phyloP scores from a whole-genome alignment of 2,797 vertebrate species.

The Rhodeus uyekii region DNA sequence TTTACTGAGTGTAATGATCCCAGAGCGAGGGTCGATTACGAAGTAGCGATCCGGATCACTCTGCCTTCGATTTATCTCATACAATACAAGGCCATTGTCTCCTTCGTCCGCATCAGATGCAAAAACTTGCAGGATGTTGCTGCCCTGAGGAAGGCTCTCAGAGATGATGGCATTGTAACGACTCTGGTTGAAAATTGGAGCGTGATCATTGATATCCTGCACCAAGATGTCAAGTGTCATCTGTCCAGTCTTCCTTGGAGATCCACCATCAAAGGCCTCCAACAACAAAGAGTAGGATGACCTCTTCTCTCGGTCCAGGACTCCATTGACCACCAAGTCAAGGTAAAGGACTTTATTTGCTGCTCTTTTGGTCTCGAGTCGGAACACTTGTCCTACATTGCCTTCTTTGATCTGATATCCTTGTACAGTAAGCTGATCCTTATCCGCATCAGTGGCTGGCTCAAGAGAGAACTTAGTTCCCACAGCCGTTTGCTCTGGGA shows the following conservation, averaged over 20 bases:
- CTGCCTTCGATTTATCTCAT: conserved; percentile 95
- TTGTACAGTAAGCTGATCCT: conserved; percentile 87
- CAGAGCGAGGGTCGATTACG: conserved; percentile 87
- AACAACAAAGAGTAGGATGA: conserved; percentile 83
- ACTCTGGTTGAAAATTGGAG: conserved; percentile 94
- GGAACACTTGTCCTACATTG: conserved; percentile 88
- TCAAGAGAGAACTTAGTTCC: conserved; percentile 92
- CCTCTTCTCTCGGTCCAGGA: conserved; percentile 89
- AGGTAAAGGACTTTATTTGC: conserved; percentile 85
- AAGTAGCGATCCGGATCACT: conserved; percentile 94
- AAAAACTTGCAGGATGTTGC: conserved; percentile 90
- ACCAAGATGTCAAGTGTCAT: conserved; percentile 87
- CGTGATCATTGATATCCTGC: conserved; percentile 95
- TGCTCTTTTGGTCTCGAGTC: conserved; percentile 86
- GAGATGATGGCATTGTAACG: conserved; percentile 94
- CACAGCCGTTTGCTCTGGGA: conserved; percentile 89
- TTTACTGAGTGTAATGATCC: conserved; percentile 90
- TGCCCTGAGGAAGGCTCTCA: conserved; percentile 90
- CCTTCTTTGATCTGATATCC: conserved; percentile 90
- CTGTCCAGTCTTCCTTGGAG: conserved; percentile 84
- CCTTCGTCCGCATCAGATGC: conserved; percentile 91
- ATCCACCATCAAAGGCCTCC: conserved; percentile 93
- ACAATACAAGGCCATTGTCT: conserved; percentile 91
- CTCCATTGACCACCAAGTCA: conserved; percentile 85
- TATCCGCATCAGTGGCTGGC: conserved; percentile 89